Evolutionary conservation across 2,797 vertebrate species (phyloP), one percentile per base, ranked within the genome.

Genomic region (Lemur catta): DNA sequence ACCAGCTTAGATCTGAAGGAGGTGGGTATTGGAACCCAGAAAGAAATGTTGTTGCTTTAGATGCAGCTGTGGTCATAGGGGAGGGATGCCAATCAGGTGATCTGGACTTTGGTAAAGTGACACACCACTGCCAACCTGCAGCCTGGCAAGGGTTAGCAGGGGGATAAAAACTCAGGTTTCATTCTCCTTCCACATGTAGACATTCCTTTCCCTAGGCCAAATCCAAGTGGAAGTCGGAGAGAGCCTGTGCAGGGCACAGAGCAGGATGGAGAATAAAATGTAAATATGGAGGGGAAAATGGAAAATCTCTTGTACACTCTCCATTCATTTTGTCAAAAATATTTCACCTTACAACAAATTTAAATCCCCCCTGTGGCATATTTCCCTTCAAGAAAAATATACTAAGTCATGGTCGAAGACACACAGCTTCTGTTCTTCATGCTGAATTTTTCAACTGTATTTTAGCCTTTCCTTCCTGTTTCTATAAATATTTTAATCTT

Each of bases 331-430:
- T 48, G 28, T 74, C 75, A 96, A 90, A 89, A 57, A 61, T 50
- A 46, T 43, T 48, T 91, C 30, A 84, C 24, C 24, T 87, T 92
- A 48, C 3, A 59, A 63, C 12, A 84, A 84, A 85, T 79, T n/a
- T 61, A 72, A 94, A 18, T 48, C n/a, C 5, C 28, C n/a, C 1
- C 2, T 20, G 22, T 75, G 10, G 41, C 2, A 38, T 78, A 76
- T 75, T 92, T 85, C 52, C 43, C 15, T 89, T 78, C 89, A 84
- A 75, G 88, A 91, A 93, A 85, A 71, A 69, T 41, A 87, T 20
- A 52, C 20, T 46, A 41, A 46, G 33, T 67, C n/a, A 61, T 48
- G 33, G 38, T 41, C 80, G 10, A 88, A 69, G 35, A 55, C 15
- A 43, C 1, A 3, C 15, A 67, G 63, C 11, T 87, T 79, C 35